Evolutionary conservation across 2,797 vertebrate species (phyloP), one percentile per base, ranked within the genome.

Genomic region (Chromobotia macracanthus): DNA sequence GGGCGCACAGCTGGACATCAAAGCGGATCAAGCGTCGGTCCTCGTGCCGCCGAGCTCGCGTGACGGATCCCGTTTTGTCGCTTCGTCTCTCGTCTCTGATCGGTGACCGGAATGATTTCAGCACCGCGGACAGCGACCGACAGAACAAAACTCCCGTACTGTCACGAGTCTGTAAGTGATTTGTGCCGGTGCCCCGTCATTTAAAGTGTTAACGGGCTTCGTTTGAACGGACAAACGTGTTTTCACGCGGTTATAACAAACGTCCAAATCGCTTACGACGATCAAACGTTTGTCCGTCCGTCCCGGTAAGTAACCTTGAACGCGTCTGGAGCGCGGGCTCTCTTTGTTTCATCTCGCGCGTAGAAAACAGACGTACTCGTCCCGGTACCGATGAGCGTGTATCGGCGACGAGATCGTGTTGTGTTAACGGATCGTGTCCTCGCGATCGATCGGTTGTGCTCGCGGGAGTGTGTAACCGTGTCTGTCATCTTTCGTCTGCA

Each of bases 51-150:
- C 44, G 28, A 41, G 58, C 87, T 84, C 83, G 82, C 83, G 77
- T 70, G 81, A 70, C 80, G 83, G 84, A 79, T 81, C 74, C 75
- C 35, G 63, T 61, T 77, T 13, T 16, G 38, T 21, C 38, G 11
- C 13, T 72, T 21, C 60, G 21, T 70, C 5, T 38, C 53, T 11
- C 21, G 31, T 64, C 28, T 15, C 31, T 25, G 41, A 48, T 12
- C 53, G 13, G n/a, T 50, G 56, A 68, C 61, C 61, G 64, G 53
- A 53, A 84, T 82, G 80, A 76, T 70, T 90, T 93, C 93, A 94
- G 93, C 87, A 94, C 93, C 92, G 88, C 86, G 93, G 93, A 93
- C 91, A 94, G 93, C 84, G 77, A 71, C 87, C 77, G 66, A 80
- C 48, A 61, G 76, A 46, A 71, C 73, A 28, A 70, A 66, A 77